Base-by-base conservation (phyloP, 2,888 invertebrate genomes). In the Rosalia funebris region DNA sequence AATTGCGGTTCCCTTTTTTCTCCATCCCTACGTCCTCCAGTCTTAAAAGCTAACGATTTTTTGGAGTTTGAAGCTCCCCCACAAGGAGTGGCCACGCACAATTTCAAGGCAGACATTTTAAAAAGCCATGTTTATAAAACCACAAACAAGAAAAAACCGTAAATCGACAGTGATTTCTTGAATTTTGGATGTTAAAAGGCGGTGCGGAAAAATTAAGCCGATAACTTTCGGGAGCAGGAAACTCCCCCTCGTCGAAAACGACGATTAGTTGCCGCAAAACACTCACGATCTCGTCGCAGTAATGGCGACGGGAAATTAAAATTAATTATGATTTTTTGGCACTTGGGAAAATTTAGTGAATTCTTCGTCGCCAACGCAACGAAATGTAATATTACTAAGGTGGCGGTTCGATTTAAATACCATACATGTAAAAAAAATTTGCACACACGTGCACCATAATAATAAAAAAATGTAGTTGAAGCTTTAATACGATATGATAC, bases 51-150 rank as follows among this genome's bases (percentile, higher is more conserved):
- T 60, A 64, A 55, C 59, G 80, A 75, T 79, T 77, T 77, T 81
- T 81, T 82, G 82, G 82, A 83, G 86, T 86, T 84, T 84, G 84
- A 79, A 82, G 83, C 87, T 86, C 85, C 86, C 86, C 90, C 90
- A 87, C 87, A 83, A 85, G 89, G 89, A 89, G 90, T 87, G 85
- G 85, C 85, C 83, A 84, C 84, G 82, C 82, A 82, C 85, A 85
- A 83, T 83, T 87, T 87, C 86, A 87, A 83, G 83, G 85, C 84
- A 88, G 88, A 89, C 91, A 91, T 91, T 86, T 89, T 89, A 91
- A 86, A 87, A 89, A 88, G 89, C 90, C 90, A 90, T 91, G 88
- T 89, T 89, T 87, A 83, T 85, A 76, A 81, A 82, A 82, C 81
- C 82, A 82, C 81, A 83, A 82, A 84, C 84, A 83, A 84, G 83